Evolutionary conservation across 2,888 invertebrate species (phyloP), one percentile per base, ranked within the genome.

Genomic region (Mesodorylaimus sp.): DNA sequence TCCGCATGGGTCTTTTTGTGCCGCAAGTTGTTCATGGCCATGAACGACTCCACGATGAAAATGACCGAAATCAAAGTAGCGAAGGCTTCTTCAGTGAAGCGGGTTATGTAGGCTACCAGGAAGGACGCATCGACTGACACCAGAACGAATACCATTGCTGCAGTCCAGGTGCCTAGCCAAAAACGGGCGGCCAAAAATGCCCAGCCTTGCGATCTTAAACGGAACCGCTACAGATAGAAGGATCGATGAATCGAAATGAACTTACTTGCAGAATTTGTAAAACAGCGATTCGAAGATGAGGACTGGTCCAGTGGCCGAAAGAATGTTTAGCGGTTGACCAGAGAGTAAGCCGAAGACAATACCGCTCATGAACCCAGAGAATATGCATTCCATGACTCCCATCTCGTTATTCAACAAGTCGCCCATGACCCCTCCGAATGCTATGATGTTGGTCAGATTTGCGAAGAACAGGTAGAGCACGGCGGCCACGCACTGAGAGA

Each of bases 381-480:
- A 56, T 7, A 67, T 65, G 48, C 66, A 87, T 68, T 88, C 88
- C 83, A 88, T 87, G 65, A 87, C 81, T 46, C 19, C 46, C 37
- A 46, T 46, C 21, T 38, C 21, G 3, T 46, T 38, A 7, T 46
- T 21, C n/a, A 46, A 24, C 21, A 27, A 5, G 68, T 85, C 81
- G 48, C 87, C 81, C 49, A 91, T 71, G 24, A 91, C 73, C n/a
- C 86, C 86, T 16, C 91, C 91, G 64, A 91, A 91, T 1, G 91
- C 91, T 53, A 91, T 88, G 57, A 91, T 89, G 1, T 91, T 91
- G 2, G 91, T 89, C 44, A 91, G 74, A 66, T 88, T 89, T 36
- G 89, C 89, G 64, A 91, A 87, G 66, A 89, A 91, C 50, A 91
- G 74, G 72, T 89, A 91, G 64, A 91, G 83, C 79, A 86, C 86